These are phyloP conservation scores for Neosilurus mollespiculum DNA, from an alignment of 2,797 vertebrate genomes.

Conservation along the genomic window DNA sequence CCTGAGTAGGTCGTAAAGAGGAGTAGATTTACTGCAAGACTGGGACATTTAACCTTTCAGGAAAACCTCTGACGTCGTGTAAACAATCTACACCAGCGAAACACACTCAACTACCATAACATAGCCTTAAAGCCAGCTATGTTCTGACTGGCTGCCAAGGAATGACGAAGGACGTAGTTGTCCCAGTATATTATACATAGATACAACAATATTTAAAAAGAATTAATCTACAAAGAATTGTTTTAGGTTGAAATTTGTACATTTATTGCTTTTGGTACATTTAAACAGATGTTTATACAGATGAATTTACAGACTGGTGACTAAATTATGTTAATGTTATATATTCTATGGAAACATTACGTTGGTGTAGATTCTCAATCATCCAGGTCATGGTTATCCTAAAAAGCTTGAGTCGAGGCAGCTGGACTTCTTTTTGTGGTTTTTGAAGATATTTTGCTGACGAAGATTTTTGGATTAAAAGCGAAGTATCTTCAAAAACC, in stretches of 20 bases:
- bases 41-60: slow-evolving; percentile 61
- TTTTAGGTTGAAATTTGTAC: neutral
- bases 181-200: neutral
- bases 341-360: too few relatives aligned
- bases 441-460: too few relatives aligned
- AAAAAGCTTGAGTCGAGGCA: too few relatives aligned
- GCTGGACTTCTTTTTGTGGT: too few relatives aligned
- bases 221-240: neutral
- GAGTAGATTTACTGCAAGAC: slow-evolving; percentile 43
- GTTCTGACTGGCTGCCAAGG: neutral
- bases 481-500: too few relatives aligned
- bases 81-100: neutral
- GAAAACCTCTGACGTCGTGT: slow-evolving; percentile 18
- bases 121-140: neutral
- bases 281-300: too few relatives aligned
- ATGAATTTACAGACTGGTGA: neutral
- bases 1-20: slow-evolving; percentile 22
- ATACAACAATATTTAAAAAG: neutral
- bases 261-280: neutral
- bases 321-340: too few relatives aligned
- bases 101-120: neutral
- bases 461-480: too few relatives aligned
- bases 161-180: too few relatives aligned
- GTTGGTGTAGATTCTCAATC: too few relatives aligned
- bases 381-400: too few relatives aligned